Base-by-base conservation (phyloP, 2,797 vertebrate genomes). In the Myiothlypis coronata region DNA sequence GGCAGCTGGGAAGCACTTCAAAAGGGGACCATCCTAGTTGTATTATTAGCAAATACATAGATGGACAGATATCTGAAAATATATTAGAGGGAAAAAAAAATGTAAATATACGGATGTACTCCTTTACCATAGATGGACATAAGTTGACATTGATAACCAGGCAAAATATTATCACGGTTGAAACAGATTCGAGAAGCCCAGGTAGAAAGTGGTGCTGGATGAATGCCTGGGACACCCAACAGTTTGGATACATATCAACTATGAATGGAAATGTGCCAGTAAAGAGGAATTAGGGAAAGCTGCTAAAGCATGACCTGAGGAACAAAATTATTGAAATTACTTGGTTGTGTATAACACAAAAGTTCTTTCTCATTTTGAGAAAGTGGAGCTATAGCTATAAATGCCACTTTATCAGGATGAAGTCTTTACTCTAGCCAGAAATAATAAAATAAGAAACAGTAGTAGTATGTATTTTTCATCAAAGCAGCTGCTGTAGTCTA, bases 401-500 rank as follows among this genome's bases (percentile, higher is more conserved):
- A 80, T 57, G 30, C 13, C 20, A 68, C 9, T 32, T 39, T 89
- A 77, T 80, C 43, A 49, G 63, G 52, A 74, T 4, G 30, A 32
- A 72, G 60, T 17, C 53, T 94, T 95, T 83, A 34, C 43, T 94
- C 67, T 41, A 64, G 52, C 53, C 69, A 82, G 37, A 15, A 41
- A 41, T 21, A 61, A 12, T 61, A 41, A 41, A 30, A 60, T 41
- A 30, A 41, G 57, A 95, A 93, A 70, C 14, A 83, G 50, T 49
- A 83, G 68, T 78, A 60, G 30, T 86, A 63, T 1, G 3, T 78
- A 34, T 59, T 93, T 95, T 95, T 94, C 68, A 68, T 81, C 34
- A 90, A 89, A 88, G 61, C 57, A 77, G 44, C 90, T 94, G 50
- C 83, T 87, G 74, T 87, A 96, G 92, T 56, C 39, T 77, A 81